Evolutionary conservation across 2,113 vertebrate species (phyloP), one percentile per base, ranked within the genome.

Genomic region (Bos indicus): DNA sequence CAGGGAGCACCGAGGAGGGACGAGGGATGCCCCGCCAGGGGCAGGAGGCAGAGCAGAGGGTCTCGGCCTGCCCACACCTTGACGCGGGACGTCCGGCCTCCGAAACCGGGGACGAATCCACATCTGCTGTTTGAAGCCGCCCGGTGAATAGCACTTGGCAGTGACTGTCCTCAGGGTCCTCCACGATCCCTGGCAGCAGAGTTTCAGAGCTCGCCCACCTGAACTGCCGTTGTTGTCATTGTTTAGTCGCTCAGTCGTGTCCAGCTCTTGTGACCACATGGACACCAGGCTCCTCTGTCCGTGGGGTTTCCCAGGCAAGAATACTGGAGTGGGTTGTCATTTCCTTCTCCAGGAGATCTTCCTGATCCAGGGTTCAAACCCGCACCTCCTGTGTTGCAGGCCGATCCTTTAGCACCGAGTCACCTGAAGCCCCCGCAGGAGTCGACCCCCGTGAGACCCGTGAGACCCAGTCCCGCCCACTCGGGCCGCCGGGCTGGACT

Each of bases 11-110:
- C 10, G 0, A 71, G 19, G 67, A 16, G 21, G 57, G 26, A 16
- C 2, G 0, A 15, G 0, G 9, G 16, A 7, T 0, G 12, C 71
- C 33, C 17, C 0, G 2, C n/a, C 28, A 3, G 7, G 13, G 17
- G 11, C 36, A 11, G 40, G 81, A 5, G 33, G 28, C 23, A 2
- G 60, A 16, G 4, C 33, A 21, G 36, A 28, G 51, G 23, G 26
- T 7, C 19, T 43, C 4, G 3, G 52, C 26, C 52, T 6, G 12
- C 67, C 25, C 4, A 28, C 52, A 4, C 26, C 11, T 46, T 6
- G 43, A 11, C 3, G 1, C 1, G 1, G 14, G 82, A 21, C 40
- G 9, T 26, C 30, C 0, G 13, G 21, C 36, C 28, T 48, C 36
- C 16, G 3, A 33, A 46, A 15, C 51, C 2, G 19, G 33, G 51